Evolutionary conservation across 92 coral and sea anemone genomes (phyloP), one percentile per base, ranked within the genome.

Genomic region (Phenganax subtilis): DNA sequence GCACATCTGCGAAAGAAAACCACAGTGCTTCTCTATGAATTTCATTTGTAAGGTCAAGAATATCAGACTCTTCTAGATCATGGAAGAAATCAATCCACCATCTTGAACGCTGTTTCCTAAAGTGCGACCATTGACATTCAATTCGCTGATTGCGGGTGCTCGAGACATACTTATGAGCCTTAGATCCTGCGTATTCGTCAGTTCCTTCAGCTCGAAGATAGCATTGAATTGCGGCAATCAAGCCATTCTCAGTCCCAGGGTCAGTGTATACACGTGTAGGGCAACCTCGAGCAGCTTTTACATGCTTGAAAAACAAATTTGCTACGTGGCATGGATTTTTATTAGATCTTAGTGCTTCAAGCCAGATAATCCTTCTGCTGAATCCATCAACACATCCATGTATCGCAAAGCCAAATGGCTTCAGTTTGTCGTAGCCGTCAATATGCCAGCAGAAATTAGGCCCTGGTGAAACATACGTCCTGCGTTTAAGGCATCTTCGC

Each of bases 71-170:
- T 8, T 87, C 84, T 9, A 90, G 84, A 66, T 87, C 89, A 6
- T 85, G 17, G 66, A 89, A 89, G 71, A 90, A 87, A 62, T 89
- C 87, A 51, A 89, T 89, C 90, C 92, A 89, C 88, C 88, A 89
- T 52, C 89, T 57, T 17, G 81, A 72, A 57, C 87, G 84, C 54
- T 86, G 86, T 74, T 67, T 77, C 30, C 75, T n/a, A 84, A 63
- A 37, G 47, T 37, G 47, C 47, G 5, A 37, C 2, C 47, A 37
- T 37, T 37, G 47, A 37, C 47, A 37, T 37, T 37, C 47, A 5
- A 37, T 37, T 37, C 47, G 2, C 47, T 37, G 47, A 62, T 88
- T 88, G 11, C 37, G 57, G 8, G 81, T 75, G 64, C 86, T 88
- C 61, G 83, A 69, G 51, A 88, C 90, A 72, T 81, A 88, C 44